Conservation (phyloP, 2,113 vertebrate species). For the Lethenteron reissneri region DNA sequence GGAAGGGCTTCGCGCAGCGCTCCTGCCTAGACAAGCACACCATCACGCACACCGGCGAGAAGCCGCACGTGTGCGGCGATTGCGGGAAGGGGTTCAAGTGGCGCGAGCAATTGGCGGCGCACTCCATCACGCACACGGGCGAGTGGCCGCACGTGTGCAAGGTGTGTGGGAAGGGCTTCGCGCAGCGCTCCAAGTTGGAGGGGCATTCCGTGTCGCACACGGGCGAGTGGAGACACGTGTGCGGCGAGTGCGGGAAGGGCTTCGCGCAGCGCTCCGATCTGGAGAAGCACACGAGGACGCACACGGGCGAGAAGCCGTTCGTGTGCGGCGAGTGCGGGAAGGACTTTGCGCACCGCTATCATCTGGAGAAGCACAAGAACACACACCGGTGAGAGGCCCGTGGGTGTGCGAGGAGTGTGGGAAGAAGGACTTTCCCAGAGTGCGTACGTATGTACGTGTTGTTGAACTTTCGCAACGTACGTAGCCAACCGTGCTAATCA, state of each 20-base stretch:
- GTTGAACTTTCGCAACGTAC: no score
- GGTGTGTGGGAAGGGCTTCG: conserved; percentile 17
- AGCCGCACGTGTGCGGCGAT: conserved; percentile 20
- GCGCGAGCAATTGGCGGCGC: conserved; percentile 22
- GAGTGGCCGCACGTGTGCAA: conserved; percentile 21
- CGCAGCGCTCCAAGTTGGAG: conserved; percentile 21
- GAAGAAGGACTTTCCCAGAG: background rate
- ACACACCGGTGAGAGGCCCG: background rate
- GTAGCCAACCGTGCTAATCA: no score
- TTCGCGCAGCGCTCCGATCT: conserved; percentile 16
- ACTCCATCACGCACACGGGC: conserved; percentile 21
- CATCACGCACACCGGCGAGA: conserved; percentile 13
- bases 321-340: conserved; percentile 18
- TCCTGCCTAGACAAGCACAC: background rate
- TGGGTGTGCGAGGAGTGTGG: background rate
- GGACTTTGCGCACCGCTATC: conserved; percentile 15
- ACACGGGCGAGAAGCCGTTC: conserved; percentile 18
- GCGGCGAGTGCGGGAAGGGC: conserved; percentile 15
- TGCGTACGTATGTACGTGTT: no score
- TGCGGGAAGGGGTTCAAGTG: conserved; percentile 26
- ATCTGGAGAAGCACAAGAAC: conserved; percentile 18
- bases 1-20: background rate
- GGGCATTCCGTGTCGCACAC: conserved; percentile 13
- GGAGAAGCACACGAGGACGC: conserved; percentile 16
- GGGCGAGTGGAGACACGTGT: conserved; percentile 13